Evolutionary conservation across 2,888 invertebrate genomes (phyloP).

Genomic region (Coleophora flavipennella): DNA sequence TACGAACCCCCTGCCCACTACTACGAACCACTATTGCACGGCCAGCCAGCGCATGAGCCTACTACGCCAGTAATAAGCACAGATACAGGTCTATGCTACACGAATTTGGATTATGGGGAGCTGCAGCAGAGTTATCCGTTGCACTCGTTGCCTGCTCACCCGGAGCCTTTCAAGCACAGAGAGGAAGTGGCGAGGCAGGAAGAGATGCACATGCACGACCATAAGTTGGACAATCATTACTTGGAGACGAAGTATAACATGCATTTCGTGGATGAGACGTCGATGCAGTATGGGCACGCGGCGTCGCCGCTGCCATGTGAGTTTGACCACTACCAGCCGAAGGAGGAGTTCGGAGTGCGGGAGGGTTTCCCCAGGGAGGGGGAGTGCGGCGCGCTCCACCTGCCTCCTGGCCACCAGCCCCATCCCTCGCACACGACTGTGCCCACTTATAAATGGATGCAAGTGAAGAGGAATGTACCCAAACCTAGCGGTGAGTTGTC

Average conservation of each 20-base stretch:
- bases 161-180: slow-evolving; percentile 62
- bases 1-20: slow-evolving; percentile 64
- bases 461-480: slow-evolving; percentile 96
- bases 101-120: slow-evolving; percentile 85
- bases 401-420: slow-evolving; percentile 43
- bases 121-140: slow-evolving; percentile 64
- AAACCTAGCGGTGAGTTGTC: slow-evolving; percentile 86
- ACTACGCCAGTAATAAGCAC: slow-evolving; percentile 83
- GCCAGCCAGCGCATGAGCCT: slow-evolving; percentile 56
- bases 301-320: slow-evolving; percentile 70
- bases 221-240: slow-evolving; percentile 61
- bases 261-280: slow-evolving; percentile 61
- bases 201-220: slow-evolving; percentile 56
- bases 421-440: slow-evolving; percentile 75
- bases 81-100: slow-evolving; percentile 90
- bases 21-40: slow-evolving; percentile 61
- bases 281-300: slow-evolving; percentile 53
- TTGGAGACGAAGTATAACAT: slow-evolving; percentile 69
- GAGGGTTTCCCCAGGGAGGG: slow-evolving; percentile 47
- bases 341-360: slow-evolving; percentile 71
- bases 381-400: slow-evolving; percentile 43
- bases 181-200: slow-evolving; percentile 73
- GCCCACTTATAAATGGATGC: slow-evolving; percentile 99
- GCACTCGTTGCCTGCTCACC: slow-evolving; percentile 69
- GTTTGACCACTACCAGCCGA: slow-evolving; percentile 75